Percentiles rank a stretch among this genome's conserved stretches.
phyloP scores from a whole-genome alignment of 2,113 vertebrate genomes.

The Rhodinocichla rosea region DNA sequence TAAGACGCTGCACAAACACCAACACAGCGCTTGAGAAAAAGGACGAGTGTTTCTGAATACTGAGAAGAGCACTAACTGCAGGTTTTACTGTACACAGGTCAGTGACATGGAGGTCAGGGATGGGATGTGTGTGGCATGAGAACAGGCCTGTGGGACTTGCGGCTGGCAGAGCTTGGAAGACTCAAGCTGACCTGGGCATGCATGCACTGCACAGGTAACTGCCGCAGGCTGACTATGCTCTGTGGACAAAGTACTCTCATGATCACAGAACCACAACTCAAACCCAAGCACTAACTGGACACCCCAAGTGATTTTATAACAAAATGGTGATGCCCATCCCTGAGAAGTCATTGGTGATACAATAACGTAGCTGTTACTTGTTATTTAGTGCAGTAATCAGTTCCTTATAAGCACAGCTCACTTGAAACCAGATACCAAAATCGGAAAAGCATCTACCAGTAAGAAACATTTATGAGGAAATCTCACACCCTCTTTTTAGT shows the following conservation, averaged over 20 bases:
- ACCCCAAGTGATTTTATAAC: not conserved
- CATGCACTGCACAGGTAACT: not conserved
- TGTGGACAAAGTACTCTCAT: rapidly evolving
- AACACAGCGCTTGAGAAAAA: rapidly evolving
- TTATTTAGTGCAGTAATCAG: not conserved
- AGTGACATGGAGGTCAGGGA: rapidly evolving
- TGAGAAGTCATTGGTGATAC: not conserved
- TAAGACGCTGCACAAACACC: not conserved
- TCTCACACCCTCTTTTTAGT: not conserved
- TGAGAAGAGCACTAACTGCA: not conserved
- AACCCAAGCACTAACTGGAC: not conserved
- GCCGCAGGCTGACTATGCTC: rapidly evolving
- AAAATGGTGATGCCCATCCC: not conserved
- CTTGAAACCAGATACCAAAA: not conserved
- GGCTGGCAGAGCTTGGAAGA: not conserved
- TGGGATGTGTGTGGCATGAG: rapidly evolving
- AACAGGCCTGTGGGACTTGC: rapidly evolving
- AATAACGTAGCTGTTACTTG: not conserved
- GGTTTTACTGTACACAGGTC: not conserved
- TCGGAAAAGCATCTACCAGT: not conserved
- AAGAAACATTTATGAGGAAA: not conserved
- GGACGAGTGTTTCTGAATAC: not conserved
- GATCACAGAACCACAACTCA: not conserved
- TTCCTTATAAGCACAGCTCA: not conserved
- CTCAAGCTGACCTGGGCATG: not conserved